Evolutionary conservation across 2,113 vertebrate genomes (phyloP), one percentile per base, ranked within the genome.

Genomic region (Melanerpes aurifrons): DNA sequence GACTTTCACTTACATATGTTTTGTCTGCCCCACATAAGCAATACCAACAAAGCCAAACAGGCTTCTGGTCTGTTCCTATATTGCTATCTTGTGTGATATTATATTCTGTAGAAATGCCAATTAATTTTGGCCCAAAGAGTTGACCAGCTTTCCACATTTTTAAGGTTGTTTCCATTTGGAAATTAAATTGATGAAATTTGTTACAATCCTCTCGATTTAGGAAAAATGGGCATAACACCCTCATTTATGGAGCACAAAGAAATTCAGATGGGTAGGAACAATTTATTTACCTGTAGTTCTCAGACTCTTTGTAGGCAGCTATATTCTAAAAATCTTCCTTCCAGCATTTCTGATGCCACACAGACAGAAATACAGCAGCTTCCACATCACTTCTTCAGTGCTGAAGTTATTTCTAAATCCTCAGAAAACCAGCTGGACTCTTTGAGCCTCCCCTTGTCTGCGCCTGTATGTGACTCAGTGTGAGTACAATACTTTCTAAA

Each of bases 401-500:
- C 40, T 66, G 56, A 85, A 84, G 66, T 50, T 5, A 87, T 58
- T 91, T 78, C 71, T 87, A 76, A 73, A 62, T 56, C n/a, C 40
- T 62, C 67, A 82, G 47, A 91, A 89, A 92, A 87, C 24, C 68
- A 80, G 26, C 43, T 59, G 48, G 68, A 58, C 31, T 82, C 15
- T 43, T 77, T 91, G 59, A 74, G 9, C 54, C 45, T 72, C 37
- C 68, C 70, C 1, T 21, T 73, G 29, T 67, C 47, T 63, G 24
- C 16, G 82, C 47, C 78, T 79, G 58, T 16, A 10, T 3, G 7
- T 63, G 21, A 74, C 24, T 10, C 47, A 82, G 35, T 3, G 4
- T 6, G 5, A 90, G 26, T n/a, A 68, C 40, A 82, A 3, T 28
- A 78, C 86, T 92, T 95, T 89, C 92, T 59, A 91, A 79, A 82